Base-by-base conservation (phyloP, 2,888 invertebrate species). In the Dendrolimus houi region DNA sequence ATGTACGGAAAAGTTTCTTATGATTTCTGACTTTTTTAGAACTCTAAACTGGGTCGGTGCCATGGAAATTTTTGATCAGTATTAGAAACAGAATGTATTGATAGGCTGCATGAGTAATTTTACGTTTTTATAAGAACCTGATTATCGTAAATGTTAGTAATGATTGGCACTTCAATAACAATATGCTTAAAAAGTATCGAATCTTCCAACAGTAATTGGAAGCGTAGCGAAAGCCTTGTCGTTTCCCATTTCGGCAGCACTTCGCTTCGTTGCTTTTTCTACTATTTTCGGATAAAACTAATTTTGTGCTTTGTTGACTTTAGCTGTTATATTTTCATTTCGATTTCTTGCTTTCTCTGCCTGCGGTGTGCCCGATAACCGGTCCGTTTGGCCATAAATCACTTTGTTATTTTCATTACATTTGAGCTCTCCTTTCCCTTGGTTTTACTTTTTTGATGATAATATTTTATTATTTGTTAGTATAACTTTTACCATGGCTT, bases 301-400 rank as follows among this genome's bases (percentile, higher is more conserved):
- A 87, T 87, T 87, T 87, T 85, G 82, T 85, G 86, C 83, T 82
- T 85, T 87, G 86, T 85, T 87, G 86, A 82, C 76, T 85, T 76
- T 74, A 65, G 77, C 76, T 81, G 79, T 83, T 83, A 83, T 82
- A 83, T 82, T 83, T 83, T 81, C 74, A 78, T 79, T 83, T 75
- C 74, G 77, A 78, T 79, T 79, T 71, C 71, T 61, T 57, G 65
- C 64, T 58, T 55, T 61, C 55, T 53, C 56, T 56, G 55, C 58
- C 72, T 75, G 75, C 65, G 72, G 62, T 57, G 57, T 63, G 53
- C 59, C 55, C 68, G 78, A 78, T 77, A 78, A 75, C 69, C 58
- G 56, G 57, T 54, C 65, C 55, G 65, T 66, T 68, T 66, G 60
- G 64, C 62, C 63, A 62, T 66, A 72, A 71, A 66, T 61, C 60